Base-by-base conservation (phyloP, 2,113 vertebrate genomes). In the Ptyas mucosa region DNA sequence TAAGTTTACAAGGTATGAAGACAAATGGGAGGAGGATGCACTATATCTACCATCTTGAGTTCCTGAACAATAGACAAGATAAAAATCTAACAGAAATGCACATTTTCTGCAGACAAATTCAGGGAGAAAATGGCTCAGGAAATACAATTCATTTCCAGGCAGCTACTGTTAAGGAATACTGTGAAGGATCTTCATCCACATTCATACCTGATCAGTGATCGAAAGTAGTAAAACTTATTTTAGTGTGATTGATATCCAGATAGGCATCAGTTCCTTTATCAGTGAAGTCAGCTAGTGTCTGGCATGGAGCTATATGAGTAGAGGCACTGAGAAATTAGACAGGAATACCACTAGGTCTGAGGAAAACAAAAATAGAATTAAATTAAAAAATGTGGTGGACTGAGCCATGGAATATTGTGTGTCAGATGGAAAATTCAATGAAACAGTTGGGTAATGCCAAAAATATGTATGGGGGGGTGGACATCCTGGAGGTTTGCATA, bases 131-230 rank as follows among this genome's bases (percentile, higher is more conserved):
- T 39, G 14, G 34, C 18, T 81, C 69, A 81, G 69, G 7, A 81
- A 81, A 81, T 93, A 95, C 93, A 95, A 96, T 95, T 95, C 95
- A 93, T 85, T 94, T n/a, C 87, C 1, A 0, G 39, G 0, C 75
- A 6, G 0, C 87, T 91, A 57, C 39, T 55, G 94, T 58, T 91
- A 95, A 88, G 96, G 95, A 96, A 87, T 3, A 93, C 49, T 0
- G 0, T 15, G 75, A 58, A 87, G 93, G 87, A 90, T 90, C 89
- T 64, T 53, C 91, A 86, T 54, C 24, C 18, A 92, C 90, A 90
- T 75, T 90, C 93, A 92, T 23, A 87, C 58, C 95, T 94, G n/a
- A 69, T 61, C 94, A 86, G 85, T 57, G 46, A 69, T 85, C 88
- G 94, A 87, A 58, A 55, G 54, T 24, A 12, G 43, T 5, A 51